Evolutionary conservation across 2,113 vertebrate genomes (phyloP), one percentile per base, ranked within the genome.

Genomic region (Cariama cristata): DNA sequence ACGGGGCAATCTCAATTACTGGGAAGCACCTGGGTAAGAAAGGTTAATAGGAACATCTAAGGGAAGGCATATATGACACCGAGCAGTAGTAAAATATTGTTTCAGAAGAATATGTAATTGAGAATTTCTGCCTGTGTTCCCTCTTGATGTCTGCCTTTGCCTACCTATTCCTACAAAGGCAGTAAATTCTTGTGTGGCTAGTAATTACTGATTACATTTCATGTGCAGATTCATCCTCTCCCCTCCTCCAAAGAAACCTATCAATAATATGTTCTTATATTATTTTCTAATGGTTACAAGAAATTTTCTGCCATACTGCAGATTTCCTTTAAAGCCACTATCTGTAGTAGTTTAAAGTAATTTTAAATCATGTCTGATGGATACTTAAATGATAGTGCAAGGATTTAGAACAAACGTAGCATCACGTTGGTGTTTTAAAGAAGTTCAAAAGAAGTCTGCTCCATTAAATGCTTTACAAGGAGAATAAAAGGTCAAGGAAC

Each of bases 401-500:
- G 91, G 69, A 58, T 64, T 94, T 85, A 60, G 40, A 79, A n/a
- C 35, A 82, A 38, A 60, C 1, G 2, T n/a, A 55, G 62, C 45
- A 62, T 71, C 35, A 22, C 4, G 0, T 9, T 58, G n/a, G 67
- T 74, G 63, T 90, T 83, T 93, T 59, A 66, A 92, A 86, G 56
- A 89, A 55, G 47, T 62, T 93, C 59, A 45, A 6, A 79, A 58
- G 71, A 86, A 92, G 17, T 32, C 71, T 26, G 8, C 59, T 79
- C 77, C 26, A 63, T 69, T 93, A 76, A 88, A 74, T 47, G 47
- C 58, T 91, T 94, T 88, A 91, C 45, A 88, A 88, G 58, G 60
- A 75, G 55, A 85, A 80, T 88, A 94, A 96, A 97, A 95, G 93
- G 89, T 96, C 94, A 97, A 88, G 74, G 42, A 96, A 75, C 35